Percentiles rank a stretch among this genome's conserved stretches.
Conservation (phyloP, 2,113 vertebrate species). For the Smithornis capensis region DNA sequence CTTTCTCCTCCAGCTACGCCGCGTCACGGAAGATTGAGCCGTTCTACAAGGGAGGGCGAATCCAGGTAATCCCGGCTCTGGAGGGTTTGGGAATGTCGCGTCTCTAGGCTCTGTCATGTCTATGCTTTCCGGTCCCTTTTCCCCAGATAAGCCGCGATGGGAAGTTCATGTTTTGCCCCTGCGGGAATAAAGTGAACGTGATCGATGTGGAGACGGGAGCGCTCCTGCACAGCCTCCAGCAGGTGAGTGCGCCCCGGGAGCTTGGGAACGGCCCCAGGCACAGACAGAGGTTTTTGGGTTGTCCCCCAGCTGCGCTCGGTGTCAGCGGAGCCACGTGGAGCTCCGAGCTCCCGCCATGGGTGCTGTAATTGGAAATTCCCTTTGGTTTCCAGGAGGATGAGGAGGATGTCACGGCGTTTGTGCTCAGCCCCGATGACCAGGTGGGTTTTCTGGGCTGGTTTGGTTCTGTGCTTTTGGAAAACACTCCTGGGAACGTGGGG, state of each 20-base stretch:
- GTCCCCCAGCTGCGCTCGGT: rapidly evolving
- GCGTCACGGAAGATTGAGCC: conserved; percentile 86
- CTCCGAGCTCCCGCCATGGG: rapidly evolving
- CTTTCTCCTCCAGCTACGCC: conserved; percentile 76
- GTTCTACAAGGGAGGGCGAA: conserved; percentile 95
- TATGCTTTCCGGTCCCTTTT: rapidly evolving
- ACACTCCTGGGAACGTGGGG: too few relatives aligned
- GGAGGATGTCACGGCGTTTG: conserved; percentile 89
- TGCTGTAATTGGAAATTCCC: rapidly evolving
- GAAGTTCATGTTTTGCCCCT: conserved; percentile 87
- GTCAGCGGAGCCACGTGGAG: rapidly evolving
- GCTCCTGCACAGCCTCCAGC: conserved; percentile 82
- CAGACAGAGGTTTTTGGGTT: rapidly evolving
- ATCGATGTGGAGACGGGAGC: conserved; percentile 85
- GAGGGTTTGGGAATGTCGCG: rapidly evolving
- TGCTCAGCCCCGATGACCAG: conserved; percentile 87
- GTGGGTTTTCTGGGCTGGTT: conserved; percentile 54
- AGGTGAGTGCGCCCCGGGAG: conserved; percentile 72
- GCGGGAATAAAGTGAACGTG: conserved; percentile 84
- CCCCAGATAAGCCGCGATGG: conserved; percentile 86
- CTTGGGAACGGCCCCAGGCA: rapidly evolving
- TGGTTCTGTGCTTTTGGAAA: background rate
- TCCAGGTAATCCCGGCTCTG: conserved; percentile 77
- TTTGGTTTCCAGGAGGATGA: conserved; percentile 82
- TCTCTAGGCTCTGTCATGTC: rapidly evolving